Evolutionary conservation across 2,888 invertebrate species (phyloP).

Genomic region (Andrena flavipes): DNA sequence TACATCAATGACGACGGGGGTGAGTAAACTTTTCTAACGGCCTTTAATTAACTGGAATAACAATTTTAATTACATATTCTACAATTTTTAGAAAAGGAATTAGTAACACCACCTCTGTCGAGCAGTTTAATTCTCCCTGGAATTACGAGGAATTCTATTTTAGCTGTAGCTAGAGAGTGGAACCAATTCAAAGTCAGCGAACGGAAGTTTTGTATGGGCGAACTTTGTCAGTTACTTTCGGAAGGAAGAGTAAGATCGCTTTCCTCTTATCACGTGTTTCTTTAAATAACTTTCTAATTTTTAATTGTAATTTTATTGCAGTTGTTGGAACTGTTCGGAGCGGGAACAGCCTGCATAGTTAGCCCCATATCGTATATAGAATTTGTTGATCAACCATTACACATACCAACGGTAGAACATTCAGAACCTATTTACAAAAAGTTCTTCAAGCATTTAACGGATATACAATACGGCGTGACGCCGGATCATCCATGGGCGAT

Average conservation of each 20-base stretch:
- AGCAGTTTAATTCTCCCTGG: slow-evolving; percentile 98
- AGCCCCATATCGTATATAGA: slow-evolving; percentile 95
- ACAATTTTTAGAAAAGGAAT: slow-evolving; percentile 91
- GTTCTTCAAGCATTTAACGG: slow-evolving; percentile 91
- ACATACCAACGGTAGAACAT: slow-evolving; percentile 91
- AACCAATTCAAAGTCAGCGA: slow-evolving; percentile 94
- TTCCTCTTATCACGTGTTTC: not conserved
- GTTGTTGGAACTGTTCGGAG: slow-evolving; percentile 98
- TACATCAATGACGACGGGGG: slow-evolving; percentile 96
- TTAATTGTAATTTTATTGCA: slow-evolving; percentile 84
- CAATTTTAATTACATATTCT: not conserved
- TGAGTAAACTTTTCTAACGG: slow-evolving; percentile 81
- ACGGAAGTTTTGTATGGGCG: slow-evolving; percentile 93
- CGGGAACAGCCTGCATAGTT: slow-evolving; percentile 98
- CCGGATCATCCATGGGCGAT: slow-evolving; percentile 92
- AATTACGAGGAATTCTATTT: slow-evolving; percentile 94
- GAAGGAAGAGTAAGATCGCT: slow-evolving; percentile 91
- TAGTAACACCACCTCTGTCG: slow-evolving; percentile 94
- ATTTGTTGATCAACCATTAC: slow-evolving; percentile 89
- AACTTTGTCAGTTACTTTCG: slow-evolving; percentile 90
- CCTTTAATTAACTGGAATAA: not conserved
- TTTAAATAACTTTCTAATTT: not conserved
- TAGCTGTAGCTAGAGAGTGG: slow-evolving; percentile 93
- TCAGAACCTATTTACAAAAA: slow-evolving; percentile 90
- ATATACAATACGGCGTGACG: slow-evolving; percentile 96